Evolutionary conservation across 1,140 invertebrate species (phyloP), one percentile per base, ranked within the genome.

Genomic region (Drosophila punjabiensis): DNA sequence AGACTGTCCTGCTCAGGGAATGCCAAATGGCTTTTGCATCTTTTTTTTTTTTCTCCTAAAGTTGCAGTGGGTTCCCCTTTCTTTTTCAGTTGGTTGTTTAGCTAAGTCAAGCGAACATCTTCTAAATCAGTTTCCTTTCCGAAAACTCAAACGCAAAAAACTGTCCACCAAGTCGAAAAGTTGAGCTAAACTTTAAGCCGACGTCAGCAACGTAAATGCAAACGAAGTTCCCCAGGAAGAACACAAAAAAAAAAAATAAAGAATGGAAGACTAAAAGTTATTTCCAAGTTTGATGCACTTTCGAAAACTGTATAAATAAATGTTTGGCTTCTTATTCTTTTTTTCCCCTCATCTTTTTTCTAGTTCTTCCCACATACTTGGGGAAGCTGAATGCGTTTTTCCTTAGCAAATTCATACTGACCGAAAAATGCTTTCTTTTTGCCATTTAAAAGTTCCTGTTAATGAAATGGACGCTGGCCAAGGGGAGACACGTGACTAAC

Each of bases 91-190:
- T 37, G 37, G 53, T 76, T 76, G 82, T 62, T 74, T 70, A 63
- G 61, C 71, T 43, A 74, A 74, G 67, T 76, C 73, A 60, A 65
- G 53, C 67, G 39, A 53, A 47, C 63, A 69, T 52, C 56, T 82
- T 87, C 71, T 68, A 78, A 84, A 84, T 81, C 76, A 74, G 76
- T 74, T 84, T 78, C 43, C 76, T 70, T 70, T 68, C 37, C 53
- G 50, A 66, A 45, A 39, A 69, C 48, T 56, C 71, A 61, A 66
- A 80, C 52, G 67, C 73, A 77, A 70, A 70, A 56, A 80, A 83
- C 76, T 87, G 81, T 87, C 85, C 77, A 74, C 53, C 58, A 80
- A 63, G 76, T 81, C 50, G 37, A 58, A 83, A 74, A 80, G 76
- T 88, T 83, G 39, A 48, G 64, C 52, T 61, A 64, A 87, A 87